phyloP scores from a whole-genome alignment of 2,113 vertebrate species.

The Andinoacara biseriatus region DNA sequence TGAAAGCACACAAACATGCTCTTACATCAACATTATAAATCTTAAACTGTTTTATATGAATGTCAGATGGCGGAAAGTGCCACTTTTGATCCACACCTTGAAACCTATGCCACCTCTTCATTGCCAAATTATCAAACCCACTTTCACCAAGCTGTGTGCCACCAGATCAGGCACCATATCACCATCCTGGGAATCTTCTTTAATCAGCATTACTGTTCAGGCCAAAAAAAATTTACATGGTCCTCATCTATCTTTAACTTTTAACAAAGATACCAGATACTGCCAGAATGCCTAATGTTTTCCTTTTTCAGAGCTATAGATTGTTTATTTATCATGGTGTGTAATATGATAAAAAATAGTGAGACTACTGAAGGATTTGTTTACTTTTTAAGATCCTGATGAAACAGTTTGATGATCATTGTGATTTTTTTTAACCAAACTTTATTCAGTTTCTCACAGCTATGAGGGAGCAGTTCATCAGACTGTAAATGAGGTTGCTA shows the following conservation, averaged over 20 bases:
- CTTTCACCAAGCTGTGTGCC: not conserved
- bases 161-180: not conserved
- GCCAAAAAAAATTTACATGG: accelerated
- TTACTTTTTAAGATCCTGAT: accelerated
- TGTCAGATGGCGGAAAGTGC: not conserved
- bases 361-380: not conserved
- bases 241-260: not conserved
- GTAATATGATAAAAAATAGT: too few relatives aligned
- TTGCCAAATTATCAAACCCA: not conserved
- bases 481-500: not conserved
- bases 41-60: not conserved
- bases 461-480: not conserved
- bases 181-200: not conserved
- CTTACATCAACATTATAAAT: accelerated
- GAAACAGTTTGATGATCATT: not conserved
- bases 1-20: not conserved
- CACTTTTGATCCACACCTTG: not conserved
- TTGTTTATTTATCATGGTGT: too few relatives aligned
- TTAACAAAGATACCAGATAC: not conserved
- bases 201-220: not conserved
- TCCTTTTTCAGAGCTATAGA: too few relatives aligned
- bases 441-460: not conserved
- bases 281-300: not conserved
- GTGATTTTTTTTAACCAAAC: too few relatives aligned
- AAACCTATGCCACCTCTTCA: not conserved